Base-by-base conservation (phyloP, 2,113 vertebrate genomes). In the Anarhynchus alexandrinus region DNA sequence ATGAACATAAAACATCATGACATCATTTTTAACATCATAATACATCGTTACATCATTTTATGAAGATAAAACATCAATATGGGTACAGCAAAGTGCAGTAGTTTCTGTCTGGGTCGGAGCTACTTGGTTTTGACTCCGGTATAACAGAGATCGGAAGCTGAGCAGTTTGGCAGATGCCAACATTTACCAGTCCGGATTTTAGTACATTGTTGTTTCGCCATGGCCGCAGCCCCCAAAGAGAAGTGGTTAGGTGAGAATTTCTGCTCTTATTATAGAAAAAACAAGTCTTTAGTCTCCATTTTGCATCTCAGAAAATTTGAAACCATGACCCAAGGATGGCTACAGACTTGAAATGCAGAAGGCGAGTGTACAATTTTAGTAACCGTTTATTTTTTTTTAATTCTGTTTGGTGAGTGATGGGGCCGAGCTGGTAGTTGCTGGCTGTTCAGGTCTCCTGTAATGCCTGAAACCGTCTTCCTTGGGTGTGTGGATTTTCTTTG, bases 211-310 rank as follows among this genome's bases (percentile, higher is more conserved):
- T 69, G 25, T n/a, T 94, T 43, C 76, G 43, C 74, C 32, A 34
- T 0, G 0, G 36, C 70, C 58, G 19, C 45, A 58, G n/a, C 25
- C 43, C 22, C 32, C 22, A 12, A 51, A 76, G 23, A 15, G 7
- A 15, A 34, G 47, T 45, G 10, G 8, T 51, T 66, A 59, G 72
- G 47, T 86, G 57, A 89, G 65, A 87, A 71, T 74, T 84, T 94
- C 69, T 82, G 12, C 43, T 93, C 8, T 69, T 62, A 7, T 45
- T 91, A 49, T 36, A 82, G 69, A 59, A 84, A 66, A 81, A 21
- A 2, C 1, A 34, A 36, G 11, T 45, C 20, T 71, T 73, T 93
- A 7, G 34, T 85, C 6, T 78, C 5, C 9, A 4, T 67, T 43
- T 78, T 79, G 32, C 6, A 12, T 42, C 43, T 64, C 3, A 9